Conservation (phyloP, 2,797 vertebrate genomes). For the Myotis findleyi region DNA sequence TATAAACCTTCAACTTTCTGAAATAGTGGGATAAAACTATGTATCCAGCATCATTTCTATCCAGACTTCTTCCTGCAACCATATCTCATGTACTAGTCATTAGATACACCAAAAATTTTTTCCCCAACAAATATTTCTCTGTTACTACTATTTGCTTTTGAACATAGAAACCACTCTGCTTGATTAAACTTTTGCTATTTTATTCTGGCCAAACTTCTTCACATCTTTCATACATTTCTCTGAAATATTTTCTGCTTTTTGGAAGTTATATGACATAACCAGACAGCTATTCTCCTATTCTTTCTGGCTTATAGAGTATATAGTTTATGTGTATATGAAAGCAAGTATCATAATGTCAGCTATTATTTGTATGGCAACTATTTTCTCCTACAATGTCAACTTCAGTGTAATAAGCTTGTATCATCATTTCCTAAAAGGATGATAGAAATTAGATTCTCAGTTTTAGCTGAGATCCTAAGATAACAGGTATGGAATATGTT, state of each 20-base stretch:
- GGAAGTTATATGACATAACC: not conserved
- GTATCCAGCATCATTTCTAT: not conserved
- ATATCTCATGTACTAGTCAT: not conserved
- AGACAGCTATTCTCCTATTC: not conserved
- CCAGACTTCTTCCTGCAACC: not conserved
- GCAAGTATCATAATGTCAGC: not conserved
- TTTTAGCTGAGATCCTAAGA: not conserved
- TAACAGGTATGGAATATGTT: not conserved
- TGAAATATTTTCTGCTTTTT: not conserved
- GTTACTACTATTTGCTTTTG: not conserved
- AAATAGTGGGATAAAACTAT: not conserved
- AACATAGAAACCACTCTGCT: not conserved
- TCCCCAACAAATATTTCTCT: not conserved
- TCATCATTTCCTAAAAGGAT: not conserved
- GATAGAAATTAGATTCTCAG: not conserved
- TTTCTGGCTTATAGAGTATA: not conserved
- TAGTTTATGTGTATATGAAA: not conserved
- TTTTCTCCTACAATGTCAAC: not conserved
- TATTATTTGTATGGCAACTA: not conserved
- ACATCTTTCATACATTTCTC: not conserved
- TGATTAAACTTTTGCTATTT: conserved; percentile 1
- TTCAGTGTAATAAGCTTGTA: not conserved
- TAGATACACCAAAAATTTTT: not conserved
- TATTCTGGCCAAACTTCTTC: not conserved
- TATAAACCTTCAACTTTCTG: not conserved